phyloP scores from a whole-genome alignment of 2,888 invertebrate species.

The Volucella inflata region DNA sequence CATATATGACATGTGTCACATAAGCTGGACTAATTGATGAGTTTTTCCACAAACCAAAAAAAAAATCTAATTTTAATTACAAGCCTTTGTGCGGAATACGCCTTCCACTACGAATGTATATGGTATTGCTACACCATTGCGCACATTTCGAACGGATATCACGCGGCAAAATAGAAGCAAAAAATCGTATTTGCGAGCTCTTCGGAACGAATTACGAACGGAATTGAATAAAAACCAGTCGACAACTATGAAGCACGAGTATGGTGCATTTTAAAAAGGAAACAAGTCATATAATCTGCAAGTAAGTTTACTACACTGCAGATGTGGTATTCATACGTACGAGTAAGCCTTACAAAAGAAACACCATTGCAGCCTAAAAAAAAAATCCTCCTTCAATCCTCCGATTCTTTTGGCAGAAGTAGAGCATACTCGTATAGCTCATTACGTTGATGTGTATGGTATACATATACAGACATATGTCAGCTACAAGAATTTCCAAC shows the following conservation, averaged over 20 bases:
- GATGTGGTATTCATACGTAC: too few species aligned
- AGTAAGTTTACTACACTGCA: constrained; percentile 33
- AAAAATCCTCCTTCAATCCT: background rate
- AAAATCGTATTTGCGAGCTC: too few species aligned
- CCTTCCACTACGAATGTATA: too few species aligned
- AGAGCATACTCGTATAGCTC: background rate
- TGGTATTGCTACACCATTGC: too few species aligned
- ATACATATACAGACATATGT: too few species aligned
- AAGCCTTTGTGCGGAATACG: too few species aligned
- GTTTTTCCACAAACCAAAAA: too few species aligned
- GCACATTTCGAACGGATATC: too few species aligned
- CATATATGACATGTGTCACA: too few species aligned
- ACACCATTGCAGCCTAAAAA: constrained; percentile 43
- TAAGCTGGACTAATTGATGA: too few species aligned
- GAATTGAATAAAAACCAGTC: constrained; percentile 59
- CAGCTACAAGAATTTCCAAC: background rate
- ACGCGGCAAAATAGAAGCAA: too few species aligned
- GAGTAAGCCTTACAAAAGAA: constrained; percentile 24
- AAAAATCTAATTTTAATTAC: too few species aligned
- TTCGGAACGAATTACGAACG: constrained; percentile 4
- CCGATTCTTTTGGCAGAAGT: background rate
- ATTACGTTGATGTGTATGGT: constrained; percentile 32
- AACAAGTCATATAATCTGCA: constrained; percentile 40
- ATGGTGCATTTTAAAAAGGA: constrained; percentile 36
- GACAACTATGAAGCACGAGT: constrained; percentile 7